A percentile compares a stretch with the other conserved stretches of the same genome.
phyloP scores from a whole-genome alignment of 2,797 vertebrate species.

The Pagetopsis macropterus region DNA sequence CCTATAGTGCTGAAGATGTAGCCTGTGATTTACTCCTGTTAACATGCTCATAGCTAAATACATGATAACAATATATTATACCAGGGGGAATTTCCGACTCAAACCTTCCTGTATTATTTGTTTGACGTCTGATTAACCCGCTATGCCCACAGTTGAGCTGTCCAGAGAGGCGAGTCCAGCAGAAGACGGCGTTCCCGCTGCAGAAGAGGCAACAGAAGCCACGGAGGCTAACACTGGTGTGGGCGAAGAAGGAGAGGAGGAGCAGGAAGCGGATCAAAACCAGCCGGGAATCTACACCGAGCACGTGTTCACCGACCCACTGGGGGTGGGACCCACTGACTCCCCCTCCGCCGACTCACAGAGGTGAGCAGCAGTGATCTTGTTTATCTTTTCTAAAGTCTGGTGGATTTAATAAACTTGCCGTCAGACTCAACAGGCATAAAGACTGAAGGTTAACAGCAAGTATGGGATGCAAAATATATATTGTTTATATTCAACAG shows the following conservation, averaged over 20 bases:
- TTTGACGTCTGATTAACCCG: background rate
- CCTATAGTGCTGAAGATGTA: background rate
- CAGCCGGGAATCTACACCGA: constrained; percentile 96
- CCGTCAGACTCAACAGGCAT: no score
- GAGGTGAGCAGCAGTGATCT: constrained; percentile 60
- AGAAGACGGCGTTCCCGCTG: constrained; percentile 81
- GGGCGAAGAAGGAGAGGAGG: constrained; percentile 86
- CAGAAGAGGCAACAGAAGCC: constrained; percentile 91
- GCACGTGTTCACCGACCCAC: constrained; percentile 97
- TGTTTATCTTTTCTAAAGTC: background rate
- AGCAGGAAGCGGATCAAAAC: constrained; percentile 80
- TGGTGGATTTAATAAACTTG: background rate
- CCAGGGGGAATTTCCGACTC: background rate
- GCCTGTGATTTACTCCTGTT: background rate
- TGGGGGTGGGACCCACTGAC: constrained; percentile 89
- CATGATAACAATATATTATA: no score
- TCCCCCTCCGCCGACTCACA: constrained; percentile 76
- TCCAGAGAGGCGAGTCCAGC: constrained; percentile 83
- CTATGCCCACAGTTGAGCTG: constrained; percentile 65
- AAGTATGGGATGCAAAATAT: no score
- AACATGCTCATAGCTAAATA: background rate
- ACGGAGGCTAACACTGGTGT: constrained; percentile 92
- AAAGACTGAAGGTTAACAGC: no score
- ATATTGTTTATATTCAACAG: no score
- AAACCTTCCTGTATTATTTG: background rate